phyloP scores from a whole-genome alignment of 2,888 invertebrate genomes.

The Clepsis dumicolana region DNA sequence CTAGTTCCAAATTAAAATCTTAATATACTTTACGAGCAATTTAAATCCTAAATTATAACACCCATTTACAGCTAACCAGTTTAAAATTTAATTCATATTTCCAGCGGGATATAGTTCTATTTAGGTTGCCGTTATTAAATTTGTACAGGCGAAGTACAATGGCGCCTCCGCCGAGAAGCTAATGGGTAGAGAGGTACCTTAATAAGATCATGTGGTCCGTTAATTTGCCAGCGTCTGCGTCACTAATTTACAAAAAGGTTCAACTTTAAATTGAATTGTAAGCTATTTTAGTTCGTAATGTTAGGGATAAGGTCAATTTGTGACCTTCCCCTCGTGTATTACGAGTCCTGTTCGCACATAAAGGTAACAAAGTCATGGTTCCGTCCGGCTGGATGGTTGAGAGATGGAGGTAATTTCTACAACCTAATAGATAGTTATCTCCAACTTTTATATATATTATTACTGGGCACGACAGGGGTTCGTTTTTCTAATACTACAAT shows the following conservation, averaged over 20 bases:
- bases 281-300: constrained; percentile 49
- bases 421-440: no score
- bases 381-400: background rate
- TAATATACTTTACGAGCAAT: constrained; percentile 38
- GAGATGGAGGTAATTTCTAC: background rate
- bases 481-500: no score
- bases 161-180: constrained; percentile 51
- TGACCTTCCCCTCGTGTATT: background rate
- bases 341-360: background rate
- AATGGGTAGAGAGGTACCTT: constrained; percentile 66
- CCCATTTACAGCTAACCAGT: constrained; percentile 25
- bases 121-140: constrained; percentile 59
- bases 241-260: constrained; percentile 62
- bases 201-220: constrained; percentile 73
- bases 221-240: constrained; percentile 60
- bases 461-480: no score
- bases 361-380: background rate
- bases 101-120: constrained; percentile 47
- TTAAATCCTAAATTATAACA: constrained; percentile 35
- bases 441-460: no score
- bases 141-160: constrained; percentile 59
- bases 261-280: constrained; percentile 60
- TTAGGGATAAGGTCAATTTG: background rate
- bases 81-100: constrained; percentile 33
- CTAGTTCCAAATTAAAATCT: constrained; percentile 34